These are phyloP conservation scores for Anguilla japonica DNA, from an alignment of 2,113 vertebrate genomes.

Conservation along the genomic window DNA sequence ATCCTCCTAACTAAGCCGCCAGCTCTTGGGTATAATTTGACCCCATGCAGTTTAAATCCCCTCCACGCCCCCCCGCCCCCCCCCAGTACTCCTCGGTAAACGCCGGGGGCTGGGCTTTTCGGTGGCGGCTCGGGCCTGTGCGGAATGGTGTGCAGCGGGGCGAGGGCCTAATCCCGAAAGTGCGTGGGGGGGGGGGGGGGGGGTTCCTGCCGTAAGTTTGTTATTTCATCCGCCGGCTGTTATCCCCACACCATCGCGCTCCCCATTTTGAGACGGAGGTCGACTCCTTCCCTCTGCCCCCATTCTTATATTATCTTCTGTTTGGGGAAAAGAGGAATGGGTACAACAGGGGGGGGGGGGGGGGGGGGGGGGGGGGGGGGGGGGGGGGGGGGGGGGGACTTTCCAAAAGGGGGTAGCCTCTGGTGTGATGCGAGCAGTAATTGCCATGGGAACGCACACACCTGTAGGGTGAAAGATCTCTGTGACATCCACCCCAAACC, in stretches of 20 bases:
- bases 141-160: background rate
- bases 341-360: background rate
- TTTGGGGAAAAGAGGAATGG: background rate
- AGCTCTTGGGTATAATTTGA: conserved; percentile 66
- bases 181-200: too few relatives aligned
- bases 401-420: background rate
- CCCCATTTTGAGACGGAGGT: background rate
- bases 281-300: background rate
- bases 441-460: conserved; percentile 53
- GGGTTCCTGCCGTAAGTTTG: background rate
- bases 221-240: background rate
- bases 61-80: conserved; percentile 11
- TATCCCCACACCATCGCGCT: background rate
- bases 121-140: background rate
- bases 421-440: conserved; percentile 16
- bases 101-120: background rate
- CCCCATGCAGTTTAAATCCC: conserved; percentile 58
- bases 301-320: too few relatives aligned
- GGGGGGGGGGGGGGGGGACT: background rate
- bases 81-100: conserved; percentile 37
- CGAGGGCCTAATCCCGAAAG: background rate
- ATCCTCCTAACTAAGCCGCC: conserved; percentile 66
- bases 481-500: background rate
- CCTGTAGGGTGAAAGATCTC: conserved; percentile 42
- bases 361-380: too few relatives aligned